Evolutionary conservation across 2,888 invertebrate species (phyloP).

Genomic region (Apodemia duryi): DNA sequence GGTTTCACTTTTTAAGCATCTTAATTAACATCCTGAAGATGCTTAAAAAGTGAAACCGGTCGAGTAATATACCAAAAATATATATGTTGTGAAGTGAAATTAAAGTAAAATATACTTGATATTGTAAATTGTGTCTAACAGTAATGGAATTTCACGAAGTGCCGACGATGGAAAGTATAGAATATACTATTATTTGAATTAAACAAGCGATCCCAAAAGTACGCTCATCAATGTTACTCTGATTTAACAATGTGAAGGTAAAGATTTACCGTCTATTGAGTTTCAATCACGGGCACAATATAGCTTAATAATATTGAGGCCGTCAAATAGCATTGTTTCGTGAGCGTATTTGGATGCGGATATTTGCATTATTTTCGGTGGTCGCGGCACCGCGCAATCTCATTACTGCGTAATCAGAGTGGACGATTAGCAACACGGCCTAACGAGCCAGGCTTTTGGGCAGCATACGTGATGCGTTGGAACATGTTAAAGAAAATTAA

Average conservation of each 20-base stretch:
- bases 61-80: too few relatives aligned
- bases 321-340: constrained; percentile 29
- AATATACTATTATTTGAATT: neutral
- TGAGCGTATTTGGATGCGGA: constrained; percentile 28
- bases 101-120: too few relatives aligned
- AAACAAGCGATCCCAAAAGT: constrained; percentile 19
- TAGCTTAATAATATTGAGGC: constrained; percentile 14
- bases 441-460: constrained; percentile 16
- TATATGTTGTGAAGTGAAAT: too few relatives aligned
- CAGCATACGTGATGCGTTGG: neutral
- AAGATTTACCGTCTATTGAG: constrained; percentile 1
- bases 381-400: constrained; percentile 43
- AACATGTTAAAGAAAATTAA: constrained; percentile 9
- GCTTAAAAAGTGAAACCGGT: too few relatives aligned
- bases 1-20: too few relatives aligned
- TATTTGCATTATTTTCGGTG: constrained; percentile 56
- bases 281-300: constrained; percentile 4
- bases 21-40: too few relatives aligned
- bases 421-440: constrained; percentile 56
- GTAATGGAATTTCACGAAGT: too few relatives aligned
- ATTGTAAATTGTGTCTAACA: too few relatives aligned
- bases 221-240: neutral
- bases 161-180: neutral
- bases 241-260: constrained; percentile 2
- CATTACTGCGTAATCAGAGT: constrained; percentile 64